Conservation (phyloP, 2,797 vertebrate species). For the Coracias cyanogaster region DNA sequence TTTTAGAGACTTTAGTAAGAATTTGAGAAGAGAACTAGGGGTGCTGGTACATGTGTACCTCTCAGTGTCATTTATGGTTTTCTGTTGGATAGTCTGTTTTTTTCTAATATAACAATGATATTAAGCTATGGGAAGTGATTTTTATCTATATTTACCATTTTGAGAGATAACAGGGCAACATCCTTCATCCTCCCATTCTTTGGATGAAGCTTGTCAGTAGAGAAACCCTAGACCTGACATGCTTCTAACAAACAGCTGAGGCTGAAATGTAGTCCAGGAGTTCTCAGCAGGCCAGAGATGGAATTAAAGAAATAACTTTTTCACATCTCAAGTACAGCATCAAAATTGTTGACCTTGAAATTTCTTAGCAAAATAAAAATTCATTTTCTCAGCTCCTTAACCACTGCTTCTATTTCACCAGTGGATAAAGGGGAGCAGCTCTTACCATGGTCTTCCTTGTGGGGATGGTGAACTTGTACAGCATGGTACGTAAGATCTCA, state of each 20-base stretch:
- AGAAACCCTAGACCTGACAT: not conserved
- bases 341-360: not conserved
- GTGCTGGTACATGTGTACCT: not conserved
- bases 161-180: not conserved
- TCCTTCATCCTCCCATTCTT: not conserved
- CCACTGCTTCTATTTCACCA: not conserved
- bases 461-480: not conserved
- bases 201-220: not conserved
- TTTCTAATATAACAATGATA: not conserved
- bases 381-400: not conserved
- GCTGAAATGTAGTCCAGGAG: not conserved
- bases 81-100: not conserved
- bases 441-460: not conserved
- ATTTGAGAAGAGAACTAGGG: not conserved
- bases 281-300: not conserved
- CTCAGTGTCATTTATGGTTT: not conserved
- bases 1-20: not conserved
- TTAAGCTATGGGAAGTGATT: not conserved
- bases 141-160: not conserved
- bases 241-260: not conserved
- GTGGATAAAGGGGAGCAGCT: not conserved
- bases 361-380: not conserved
- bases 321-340: not conserved
- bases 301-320: not conserved
- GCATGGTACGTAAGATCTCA: not conserved